A percentile compares a stretch with the other conserved stretches of the same genome.
Evolutionary conservation across 2,797 vertebrate species (phyloP).

Genomic region (Aldrovandia affinis): DNA sequence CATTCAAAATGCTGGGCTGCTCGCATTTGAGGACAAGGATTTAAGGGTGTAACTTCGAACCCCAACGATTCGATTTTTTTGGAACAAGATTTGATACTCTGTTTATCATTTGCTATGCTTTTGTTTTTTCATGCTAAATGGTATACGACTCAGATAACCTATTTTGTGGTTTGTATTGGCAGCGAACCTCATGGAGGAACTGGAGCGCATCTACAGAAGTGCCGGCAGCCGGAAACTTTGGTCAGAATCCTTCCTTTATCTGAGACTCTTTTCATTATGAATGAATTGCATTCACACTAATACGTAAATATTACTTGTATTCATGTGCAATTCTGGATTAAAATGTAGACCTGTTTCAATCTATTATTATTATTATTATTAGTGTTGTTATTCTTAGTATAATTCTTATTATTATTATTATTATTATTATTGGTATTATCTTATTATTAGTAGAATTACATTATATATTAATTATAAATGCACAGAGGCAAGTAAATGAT

Average conservation of each 20-base stretch:
- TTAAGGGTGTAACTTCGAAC: neutral
- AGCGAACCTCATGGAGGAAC: constrained; percentile 86
- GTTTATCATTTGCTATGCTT: neutral
- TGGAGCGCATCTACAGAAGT: constrained; percentile 93
- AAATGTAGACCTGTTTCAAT: neutral
- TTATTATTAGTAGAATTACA: neutral
- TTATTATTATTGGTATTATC: neutral
- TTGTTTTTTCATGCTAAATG: neutral
- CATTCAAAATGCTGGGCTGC: neutral
- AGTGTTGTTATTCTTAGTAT: neutral
- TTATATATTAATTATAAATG: neutral
- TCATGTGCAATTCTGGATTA: neutral
- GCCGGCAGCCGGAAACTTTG: constrained; percentile 96
- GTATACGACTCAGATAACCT: neutral
- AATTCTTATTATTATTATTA: neutral
- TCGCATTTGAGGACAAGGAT: neutral
- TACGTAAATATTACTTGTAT: neutral
- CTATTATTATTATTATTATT: neutral
- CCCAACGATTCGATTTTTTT: neutral
- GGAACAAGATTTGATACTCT: neutral
- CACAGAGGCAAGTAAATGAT: too few species aligned
- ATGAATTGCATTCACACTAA: neutral
- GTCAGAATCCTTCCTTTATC: constrained; percentile 74
- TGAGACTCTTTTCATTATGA: neutral
- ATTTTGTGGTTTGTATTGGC: constrained; percentile 42